Evolutionary conservation across 2,797 vertebrate species (phyloP).

Genomic region (Bovichtus diacanthus): DNA sequence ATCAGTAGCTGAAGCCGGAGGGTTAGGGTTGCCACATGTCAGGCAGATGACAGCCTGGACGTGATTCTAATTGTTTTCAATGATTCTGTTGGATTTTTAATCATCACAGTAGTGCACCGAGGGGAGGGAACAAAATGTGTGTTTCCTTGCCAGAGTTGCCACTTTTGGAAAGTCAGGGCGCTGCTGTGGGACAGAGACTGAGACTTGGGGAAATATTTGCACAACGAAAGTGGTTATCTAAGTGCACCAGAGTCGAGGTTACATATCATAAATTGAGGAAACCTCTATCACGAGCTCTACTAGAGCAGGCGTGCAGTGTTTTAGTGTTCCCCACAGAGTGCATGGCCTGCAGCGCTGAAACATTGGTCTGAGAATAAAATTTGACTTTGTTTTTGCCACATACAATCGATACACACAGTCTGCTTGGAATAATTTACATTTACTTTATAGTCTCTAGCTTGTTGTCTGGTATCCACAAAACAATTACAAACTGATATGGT

Average conservation of each 20-base stretch:
- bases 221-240: slow-evolving; percentile 49
- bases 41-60: slow-evolving; percentile 72
- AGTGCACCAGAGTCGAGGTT: slow-evolving; percentile 32
- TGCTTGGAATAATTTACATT: neutral
- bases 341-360: slow-evolving; percentile 29
- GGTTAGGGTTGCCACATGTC: slow-evolving; percentile 64
- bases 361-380: slow-evolving; percentile 23
- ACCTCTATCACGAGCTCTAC: slow-evolving; percentile 35
- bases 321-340: slow-evolving; percentile 20
- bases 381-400: neutral
- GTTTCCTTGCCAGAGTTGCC: slow-evolving; percentile 39
- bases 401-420: neutral
- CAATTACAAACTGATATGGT: neutral
- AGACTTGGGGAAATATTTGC: slow-evolving; percentile 47
- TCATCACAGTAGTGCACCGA: slow-evolving; percentile 44
- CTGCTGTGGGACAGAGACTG: slow-evolving; percentile 26
- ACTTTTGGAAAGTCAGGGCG: slow-evolving; percentile 44
- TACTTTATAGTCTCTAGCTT: neutral
- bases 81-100: slow-evolving; percentile 80
- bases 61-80: slow-evolving; percentile 85
- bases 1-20: slow-evolving; percentile 55
- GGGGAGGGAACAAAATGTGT: slow-evolving; percentile 24
- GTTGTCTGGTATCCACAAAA: neutral
- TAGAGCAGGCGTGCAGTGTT: slow-evolving; percentile 36
- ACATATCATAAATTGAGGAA: slow-evolving; percentile 38